Evolutionary conservation across 2,113 vertebrate species (phyloP).

Genomic region (Amia ocellicauda): DNA sequence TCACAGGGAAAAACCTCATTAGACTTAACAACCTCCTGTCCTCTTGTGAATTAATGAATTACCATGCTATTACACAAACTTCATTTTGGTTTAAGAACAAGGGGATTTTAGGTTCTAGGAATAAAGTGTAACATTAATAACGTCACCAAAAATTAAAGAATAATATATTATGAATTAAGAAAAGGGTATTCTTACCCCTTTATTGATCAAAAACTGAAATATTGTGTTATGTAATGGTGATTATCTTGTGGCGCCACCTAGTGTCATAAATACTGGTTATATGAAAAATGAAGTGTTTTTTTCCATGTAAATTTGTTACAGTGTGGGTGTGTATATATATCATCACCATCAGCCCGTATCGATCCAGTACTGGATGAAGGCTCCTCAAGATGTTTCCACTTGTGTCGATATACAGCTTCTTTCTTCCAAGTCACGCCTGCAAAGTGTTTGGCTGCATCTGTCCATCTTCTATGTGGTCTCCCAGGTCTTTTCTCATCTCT

Average conservation of each 20-base stretch:
- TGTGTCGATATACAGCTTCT: no score
- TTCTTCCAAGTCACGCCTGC: no score
- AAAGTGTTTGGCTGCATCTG: no score
- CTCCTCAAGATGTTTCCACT: no score
- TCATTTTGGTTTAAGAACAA: constrained; percentile 45
- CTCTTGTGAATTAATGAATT: constrained; percentile 46
- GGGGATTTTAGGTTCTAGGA: constrained; percentile 25
- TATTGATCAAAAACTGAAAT: background rate
- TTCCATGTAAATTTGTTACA: no score
- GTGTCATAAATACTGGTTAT: constrained; percentile 32
- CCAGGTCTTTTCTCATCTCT: no score
- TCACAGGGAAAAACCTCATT: constrained; percentile 52
- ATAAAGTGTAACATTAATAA: constrained; percentile 43
- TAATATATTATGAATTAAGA: background rate
- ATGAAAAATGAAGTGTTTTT: background rate
- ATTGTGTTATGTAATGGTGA: constrained; percentile 16
- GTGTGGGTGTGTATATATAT: no score
- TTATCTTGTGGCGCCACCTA: constrained; percentile 57
- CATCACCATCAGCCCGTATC: no score
- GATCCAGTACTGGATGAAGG: no score
- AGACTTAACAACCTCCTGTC: constrained; percentile 44
- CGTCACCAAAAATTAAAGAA: constrained; percentile 42
- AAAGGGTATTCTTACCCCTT: constrained; percentile 31
- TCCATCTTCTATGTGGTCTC: no score
- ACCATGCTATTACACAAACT: constrained; percentile 40